These are phyloP conservation scores for Auanema freiburgensis DNA, from an alignment of 2,888 invertebrate species.

Conservation along the genomic window DNA sequence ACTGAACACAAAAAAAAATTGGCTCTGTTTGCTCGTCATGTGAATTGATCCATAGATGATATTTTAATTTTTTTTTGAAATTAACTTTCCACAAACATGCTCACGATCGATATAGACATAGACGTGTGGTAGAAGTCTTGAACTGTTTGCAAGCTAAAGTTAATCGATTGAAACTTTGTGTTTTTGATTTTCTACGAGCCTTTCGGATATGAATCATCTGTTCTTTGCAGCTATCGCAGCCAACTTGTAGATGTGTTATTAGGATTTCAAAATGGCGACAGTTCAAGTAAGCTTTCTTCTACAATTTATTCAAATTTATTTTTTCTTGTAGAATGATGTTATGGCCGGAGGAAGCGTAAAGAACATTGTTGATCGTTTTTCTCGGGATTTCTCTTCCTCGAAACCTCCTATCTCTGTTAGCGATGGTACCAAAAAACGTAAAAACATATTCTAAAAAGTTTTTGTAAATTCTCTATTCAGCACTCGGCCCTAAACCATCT, in stretches of 20 bases:
- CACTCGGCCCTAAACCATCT: slow-evolving; percentile 1
- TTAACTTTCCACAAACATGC: too few relatives aligned
- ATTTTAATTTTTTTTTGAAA: too few relatives aligned
- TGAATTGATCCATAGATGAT: too few relatives aligned
- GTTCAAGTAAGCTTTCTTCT: slow-evolving; percentile 1
- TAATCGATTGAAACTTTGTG: too few relatives aligned
- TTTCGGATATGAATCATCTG: background rate
- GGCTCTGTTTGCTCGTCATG: background rate
- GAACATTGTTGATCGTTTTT: slow-evolving; percentile 45
- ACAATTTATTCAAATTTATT: background rate
- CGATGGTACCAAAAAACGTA: background rate
- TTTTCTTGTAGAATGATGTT: slow-evolving; percentile 33
- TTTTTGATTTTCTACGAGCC: too few relatives aligned
- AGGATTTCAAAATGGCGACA: slow-evolving; percentile 11
- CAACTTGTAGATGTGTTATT: slow-evolving; percentile 12
- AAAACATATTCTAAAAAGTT: background rate
- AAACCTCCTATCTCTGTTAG: slow-evolving; percentile 15
- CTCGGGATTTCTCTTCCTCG: slow-evolving; percentile 19
- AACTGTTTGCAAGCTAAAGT: too few relatives aligned
- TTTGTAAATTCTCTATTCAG: background rate
- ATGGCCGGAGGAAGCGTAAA: slow-evolving; percentile 39
- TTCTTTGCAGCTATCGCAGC: background rate
- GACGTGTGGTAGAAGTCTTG: too few relatives aligned
- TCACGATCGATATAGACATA: too few relatives aligned
- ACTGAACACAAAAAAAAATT: background rate